Evolutionary conservation across 2,113 vertebrate genomes (phyloP).

Genomic region (Cyprinus carpio): DNA sequence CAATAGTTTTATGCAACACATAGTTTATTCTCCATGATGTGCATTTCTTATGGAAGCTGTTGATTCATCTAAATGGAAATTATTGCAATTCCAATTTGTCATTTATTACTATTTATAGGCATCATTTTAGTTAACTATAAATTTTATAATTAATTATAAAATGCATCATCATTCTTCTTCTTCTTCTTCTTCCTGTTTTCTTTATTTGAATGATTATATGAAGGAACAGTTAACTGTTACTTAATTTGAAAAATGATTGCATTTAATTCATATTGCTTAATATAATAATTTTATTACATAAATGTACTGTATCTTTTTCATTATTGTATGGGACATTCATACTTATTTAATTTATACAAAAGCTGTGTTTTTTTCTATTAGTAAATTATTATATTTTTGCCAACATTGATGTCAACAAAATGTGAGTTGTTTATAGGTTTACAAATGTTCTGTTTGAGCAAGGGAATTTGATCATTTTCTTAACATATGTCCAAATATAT

Average conservation of each 20-base stretch:
- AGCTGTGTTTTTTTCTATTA: background rate
- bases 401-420: background rate
- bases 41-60: background rate
- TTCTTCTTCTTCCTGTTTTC: too few relatives aligned
- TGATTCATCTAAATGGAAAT: background rate
- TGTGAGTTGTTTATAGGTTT: background rate
- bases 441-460: conserved; percentile 5
- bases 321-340: background rate
- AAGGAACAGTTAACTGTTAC: background rate
- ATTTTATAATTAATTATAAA: background rate
- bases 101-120: background rate
- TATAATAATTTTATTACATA: too few relatives aligned
- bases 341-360: background rate
- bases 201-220: background rate
- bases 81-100: background rate
- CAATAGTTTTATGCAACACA: background rate
- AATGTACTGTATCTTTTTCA: background rate
- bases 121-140: background rate
- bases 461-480: conserved; percentile 24
- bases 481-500: conserved; percentile 33
- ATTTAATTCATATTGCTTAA: background rate
- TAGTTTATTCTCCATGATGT: background rate
- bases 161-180: too few relatives aligned
- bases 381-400: background rate
- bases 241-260: background rate